Conservation (phyloP, 2,888 invertebrate genomes). For the Stomorhina lunata region DNA sequence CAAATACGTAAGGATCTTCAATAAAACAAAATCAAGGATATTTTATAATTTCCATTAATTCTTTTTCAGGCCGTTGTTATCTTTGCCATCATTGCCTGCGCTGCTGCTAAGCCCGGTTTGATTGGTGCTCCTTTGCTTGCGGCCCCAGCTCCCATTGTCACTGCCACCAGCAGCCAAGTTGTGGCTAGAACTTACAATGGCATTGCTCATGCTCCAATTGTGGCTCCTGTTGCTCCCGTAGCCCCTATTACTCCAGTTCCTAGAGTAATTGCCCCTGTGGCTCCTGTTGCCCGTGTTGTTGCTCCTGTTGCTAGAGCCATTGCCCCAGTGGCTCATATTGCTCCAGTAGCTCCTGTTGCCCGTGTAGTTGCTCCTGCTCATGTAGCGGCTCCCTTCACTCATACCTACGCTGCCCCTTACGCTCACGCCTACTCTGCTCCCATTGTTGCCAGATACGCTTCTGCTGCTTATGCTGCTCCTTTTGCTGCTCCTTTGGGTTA, state of each 20-base stretch:
- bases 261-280: slow-evolving; percentile 23
- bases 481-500: slow-evolving; percentile 56
- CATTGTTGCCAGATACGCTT: slow-evolving; percentile 51
- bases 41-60: background rate
- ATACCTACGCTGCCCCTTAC: too few species aligned
- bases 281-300: slow-evolving; percentile 32
- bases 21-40: background rate
- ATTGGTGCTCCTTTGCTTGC: slow-evolving; percentile 63
- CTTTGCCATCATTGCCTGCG: slow-evolving; percentile 70
- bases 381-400: slow-evolving; percentile 41
- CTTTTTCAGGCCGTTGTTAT: slow-evolving; percentile 69
- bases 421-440: slow-evolving; percentile 67
- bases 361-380: slow-evolving; percentile 24
- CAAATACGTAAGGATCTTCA: slow-evolving; percentile 59
- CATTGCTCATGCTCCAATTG: slow-evolving; percentile 80
- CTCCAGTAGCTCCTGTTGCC: slow-evolving; percentile 27
- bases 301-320: slow-evolving; percentile 53
- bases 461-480: slow-evolving; percentile 56
- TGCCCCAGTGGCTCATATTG: slow-evolving; percentile 29
- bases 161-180: slow-evolving; percentile 67
- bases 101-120: slow-evolving; percentile 70
- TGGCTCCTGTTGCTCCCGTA: slow-evolving; percentile 67
- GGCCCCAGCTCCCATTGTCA: slow-evolving; percentile 64
- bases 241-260: slow-evolving; percentile 71
- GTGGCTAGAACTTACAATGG: slow-evolving; percentile 69